phyloP scores from a whole-genome alignment of 2,888 invertebrate genomes.

The Salpingus planirostris region DNA sequence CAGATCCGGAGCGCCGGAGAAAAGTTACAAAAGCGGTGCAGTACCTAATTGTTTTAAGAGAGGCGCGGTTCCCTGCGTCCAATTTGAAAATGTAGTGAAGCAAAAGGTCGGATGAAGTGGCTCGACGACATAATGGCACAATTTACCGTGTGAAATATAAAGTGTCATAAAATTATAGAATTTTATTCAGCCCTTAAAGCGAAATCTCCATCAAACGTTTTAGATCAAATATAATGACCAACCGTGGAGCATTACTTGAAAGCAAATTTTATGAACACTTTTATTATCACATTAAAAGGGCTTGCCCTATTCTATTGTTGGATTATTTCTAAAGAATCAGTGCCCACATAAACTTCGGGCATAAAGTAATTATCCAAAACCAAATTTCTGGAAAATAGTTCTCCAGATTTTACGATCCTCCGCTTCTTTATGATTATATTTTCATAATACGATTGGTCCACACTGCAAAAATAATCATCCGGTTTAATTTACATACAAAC shows the following conservation, averaged over 20 bases:
- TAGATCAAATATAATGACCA: slow-evolving; percentile 33
- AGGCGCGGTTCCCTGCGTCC: too few relatives aligned
- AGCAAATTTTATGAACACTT: slow-evolving; percentile 30
- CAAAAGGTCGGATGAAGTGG: slow-evolving; percentile 28
- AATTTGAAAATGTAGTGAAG: slow-evolving; percentile 14
- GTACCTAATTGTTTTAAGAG: too few relatives aligned
- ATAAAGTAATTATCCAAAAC: slow-evolving; percentile 10
- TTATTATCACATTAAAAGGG: slow-evolving; percentile 27
- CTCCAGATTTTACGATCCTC: slow-evolving; percentile 1
- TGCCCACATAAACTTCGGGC: slow-evolving; percentile 15
- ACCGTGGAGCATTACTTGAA: slow-evolving; percentile 22
- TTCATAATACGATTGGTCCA: too few relatives aligned
- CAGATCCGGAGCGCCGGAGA: too few relatives aligned
- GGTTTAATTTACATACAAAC: too few relatives aligned
- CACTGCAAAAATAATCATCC: too few relatives aligned
- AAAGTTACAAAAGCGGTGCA: too few relatives aligned
- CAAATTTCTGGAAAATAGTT: neutral
- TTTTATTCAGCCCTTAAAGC: slow-evolving; percentile 35
- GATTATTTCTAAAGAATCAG: slow-evolving; percentile 22
- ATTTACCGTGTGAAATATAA: slow-evolving; percentile 36
- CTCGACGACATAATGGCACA: slow-evolving; percentile 36
- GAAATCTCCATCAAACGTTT: slow-evolving; percentile 33
- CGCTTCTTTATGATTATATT: too few relatives aligned
- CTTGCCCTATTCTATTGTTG: slow-evolving; percentile 15
- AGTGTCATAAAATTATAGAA: slow-evolving; percentile 40